Conservation (phyloP, 1,140 invertebrate species). For the Drosophila sechellia region DNA sequence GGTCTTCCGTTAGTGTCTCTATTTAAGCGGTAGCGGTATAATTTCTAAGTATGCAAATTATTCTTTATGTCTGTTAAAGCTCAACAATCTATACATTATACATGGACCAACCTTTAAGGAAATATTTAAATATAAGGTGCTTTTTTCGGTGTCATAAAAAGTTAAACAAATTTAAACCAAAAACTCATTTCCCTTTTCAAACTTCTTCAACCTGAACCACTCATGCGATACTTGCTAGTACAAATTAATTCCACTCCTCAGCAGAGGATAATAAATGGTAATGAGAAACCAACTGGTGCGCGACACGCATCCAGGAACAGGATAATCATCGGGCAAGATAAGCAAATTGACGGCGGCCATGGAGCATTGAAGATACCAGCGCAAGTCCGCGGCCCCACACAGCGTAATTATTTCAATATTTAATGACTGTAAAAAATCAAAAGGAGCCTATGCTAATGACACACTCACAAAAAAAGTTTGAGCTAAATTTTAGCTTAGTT, state of each 20-base stretch:
- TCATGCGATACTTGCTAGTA: slow-evolving; percentile 19
- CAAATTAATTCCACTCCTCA: slow-evolving; percentile 43
- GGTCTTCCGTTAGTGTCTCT: slow-evolving; percentile 11
- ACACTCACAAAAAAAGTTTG: slow-evolving; percentile 5
- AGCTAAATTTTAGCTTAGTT: neutral
- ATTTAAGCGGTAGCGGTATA: slow-evolving; percentile 29
- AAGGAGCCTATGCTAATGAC: slow-evolving; percentile 53
- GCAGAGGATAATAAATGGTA: slow-evolving; percentile 68
- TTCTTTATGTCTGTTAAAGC: slow-evolving; percentile 17
- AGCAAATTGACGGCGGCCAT: slow-evolving; percentile 20
- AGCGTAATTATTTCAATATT: slow-evolving; percentile 73
- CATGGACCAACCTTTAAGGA: too few relatives aligned
- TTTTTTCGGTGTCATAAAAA: neutral
- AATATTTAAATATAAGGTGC: neutral
- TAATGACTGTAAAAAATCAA: slow-evolving; percentile 58
- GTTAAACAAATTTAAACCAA: slow-evolving; percentile 1
- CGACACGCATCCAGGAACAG: slow-evolving; percentile 38
- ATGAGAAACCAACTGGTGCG: slow-evolving; percentile 49
- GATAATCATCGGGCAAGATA: slow-evolving; percentile 33
- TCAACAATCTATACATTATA: neutral
- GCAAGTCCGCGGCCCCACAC: slow-evolving; percentile 6
- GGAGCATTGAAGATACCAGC: slow-evolving; percentile 33
- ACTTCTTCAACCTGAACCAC: slow-evolving; percentile 28
- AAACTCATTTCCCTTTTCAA: slow-evolving; percentile 18
- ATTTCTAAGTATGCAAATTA: slow-evolving; percentile 43